Evolutionary conservation across 2,888 invertebrate genomes (phyloP), one percentile per base, ranked within the genome.

Genomic region (Exocentrus adspersus): DNA sequence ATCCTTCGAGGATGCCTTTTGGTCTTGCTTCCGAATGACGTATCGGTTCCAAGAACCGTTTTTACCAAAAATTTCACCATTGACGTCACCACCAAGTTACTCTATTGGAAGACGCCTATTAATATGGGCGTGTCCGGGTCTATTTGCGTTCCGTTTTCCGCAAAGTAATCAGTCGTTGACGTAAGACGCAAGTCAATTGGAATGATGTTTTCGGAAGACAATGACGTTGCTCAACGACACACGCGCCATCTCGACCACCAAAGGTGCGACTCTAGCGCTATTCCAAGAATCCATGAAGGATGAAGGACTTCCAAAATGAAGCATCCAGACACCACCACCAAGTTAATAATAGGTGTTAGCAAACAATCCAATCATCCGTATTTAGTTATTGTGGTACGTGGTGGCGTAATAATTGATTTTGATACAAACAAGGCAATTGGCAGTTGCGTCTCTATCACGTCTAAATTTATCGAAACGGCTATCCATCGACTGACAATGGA

Each of bases 381-480:
- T 57, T 46, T 57, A 57, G 46, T 57, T 57, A 32, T 12, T 19
- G 19, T 56, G 45, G 46, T 57, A n/a, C 57, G 30, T 57, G 21
- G 42, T 57, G 30, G 32, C 19, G 30, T 54, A 12, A 57, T 54
- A 12, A 57, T 45, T 20, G 51, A 19, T 32, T 51, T 46, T 42
- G 46, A 20, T 30, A 57, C 42, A 57, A 57, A 57, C 57, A 57
- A 57, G 32, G 32, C 57, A 57, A 46, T 57, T 57, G 46, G 24
- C 19, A 19, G 30, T 57, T 42, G 46, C 57, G 57, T 46, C 19
- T 45, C 17, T 21, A 56, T 56, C 56, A 56, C 28, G 20, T 57
- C 57, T 57, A 57, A 57, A 57, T 57, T 57, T 57, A 57, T 45
- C 57, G 28, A 57, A 57, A 46, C 32, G 21, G 20, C 32, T n/a